Base-by-base conservation (phyloP, 2,113 vertebrate species). In the Sinocyclocheilus maitianheensis region DNA sequence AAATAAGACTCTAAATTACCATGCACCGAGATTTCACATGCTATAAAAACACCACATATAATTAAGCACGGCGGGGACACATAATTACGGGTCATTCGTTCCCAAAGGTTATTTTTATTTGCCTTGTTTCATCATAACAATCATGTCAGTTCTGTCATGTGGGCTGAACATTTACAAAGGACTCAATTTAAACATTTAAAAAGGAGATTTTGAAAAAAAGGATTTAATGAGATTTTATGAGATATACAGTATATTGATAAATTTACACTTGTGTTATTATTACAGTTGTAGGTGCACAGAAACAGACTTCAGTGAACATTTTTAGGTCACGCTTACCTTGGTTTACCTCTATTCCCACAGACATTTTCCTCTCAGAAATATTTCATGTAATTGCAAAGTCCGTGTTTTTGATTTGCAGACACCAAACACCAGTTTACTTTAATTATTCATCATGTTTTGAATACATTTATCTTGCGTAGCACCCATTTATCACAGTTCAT, bases 41-140 rank as follows among this genome's bases (percentile, higher is more conserved):
- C 22, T 43, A 83, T 58, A 53, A 51, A 51, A 69, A 71, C 18
- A 83, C 58, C 51, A 58, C n/a, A 6, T 74, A 51, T 60, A 87
- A 90, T 87, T 63, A 84, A 81, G 76, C 87, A 43, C 0, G 58
- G 26, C 67, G 37, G 81, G 60, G 69, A 85, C 58, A 34, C 18
- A 22, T 81, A 63, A 81, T 69, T 69, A 85, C 48, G 72, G 75
- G 74, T 72, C 13, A 78, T 24, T 46, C 2, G 55, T 43, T 60
- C 55, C 2, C n/a, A 48, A n/a, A 82, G 22, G 7, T 24, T 82
- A 72, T 84, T 77, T 88, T 84, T 83, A 82, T 55, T 16, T 20
- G 9, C 1, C 71, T 58, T 79, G 79, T 58, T 46, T 58, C 34
- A 84, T 60, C 60, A 77, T 24, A 34, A 72, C 60, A 77, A 4